Conservation (phyloP, 1,140 invertebrate genomes). For the Drosophila azteca region DNA sequence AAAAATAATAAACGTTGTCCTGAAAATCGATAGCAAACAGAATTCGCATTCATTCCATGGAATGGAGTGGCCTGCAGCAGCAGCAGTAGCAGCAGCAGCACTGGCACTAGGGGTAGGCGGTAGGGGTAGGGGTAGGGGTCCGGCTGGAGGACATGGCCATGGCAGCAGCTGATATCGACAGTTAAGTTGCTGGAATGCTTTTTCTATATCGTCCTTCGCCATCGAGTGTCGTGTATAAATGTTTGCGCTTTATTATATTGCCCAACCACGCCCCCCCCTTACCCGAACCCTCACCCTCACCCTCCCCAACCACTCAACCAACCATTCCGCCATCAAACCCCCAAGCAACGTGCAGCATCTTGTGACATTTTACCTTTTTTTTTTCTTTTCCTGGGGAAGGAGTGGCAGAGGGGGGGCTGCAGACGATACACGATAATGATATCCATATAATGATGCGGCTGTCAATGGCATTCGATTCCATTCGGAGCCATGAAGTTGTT, state of each 20-base stretch:
- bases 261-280: constrained; percentile 55
- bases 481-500: constrained; percentile 43
- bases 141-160: constrained; percentile 10
- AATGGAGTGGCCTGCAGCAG: constrained; percentile 1
- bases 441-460: constrained; percentile 82
- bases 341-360: constrained; percentile 59
- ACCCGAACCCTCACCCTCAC: no score
- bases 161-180: constrained; percentile 80
- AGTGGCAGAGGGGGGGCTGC: constrained; percentile 44
- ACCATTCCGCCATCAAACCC: constrained; percentile 10
- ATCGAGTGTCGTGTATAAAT: constrained; percentile 81
- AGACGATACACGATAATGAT: constrained; percentile 79
- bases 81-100: no score
- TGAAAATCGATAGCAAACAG: constrained; percentile 83
- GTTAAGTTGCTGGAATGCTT: constrained; percentile 74
- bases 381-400: constrained; percentile 56
- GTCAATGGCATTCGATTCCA: constrained; percentile 72
- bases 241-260: constrained; percentile 82
- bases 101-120: not conserved
- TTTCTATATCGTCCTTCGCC: constrained; percentile 53
- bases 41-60: constrained; percentile 73
- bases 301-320: not conserved
- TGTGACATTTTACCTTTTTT: constrained; percentile 77
- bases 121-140: not conserved
- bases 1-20: constrained; percentile 80